Evolutionary conservation across 2,888 invertebrate species (phyloP).

Genomic region (Thereva nobilitata): DNA sequence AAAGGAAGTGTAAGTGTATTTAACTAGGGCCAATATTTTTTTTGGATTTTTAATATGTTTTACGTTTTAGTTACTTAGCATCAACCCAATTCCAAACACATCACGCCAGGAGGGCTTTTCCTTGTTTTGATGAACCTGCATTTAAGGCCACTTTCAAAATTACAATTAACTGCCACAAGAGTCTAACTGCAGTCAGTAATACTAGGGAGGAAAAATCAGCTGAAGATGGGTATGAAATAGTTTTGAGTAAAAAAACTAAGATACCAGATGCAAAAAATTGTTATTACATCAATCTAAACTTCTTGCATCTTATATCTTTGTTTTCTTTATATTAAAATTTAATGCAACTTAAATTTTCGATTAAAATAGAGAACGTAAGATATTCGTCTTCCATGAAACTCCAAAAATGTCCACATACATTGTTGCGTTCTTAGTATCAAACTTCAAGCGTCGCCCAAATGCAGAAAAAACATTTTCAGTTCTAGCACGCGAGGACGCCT

Average conservation of each 20-base stretch:
- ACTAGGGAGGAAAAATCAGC: constrained; percentile 43
- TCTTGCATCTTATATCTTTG: no score
- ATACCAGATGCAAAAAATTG: no score
- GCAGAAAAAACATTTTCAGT: constrained; percentile 56
- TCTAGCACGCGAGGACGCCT: constrained; percentile 71
- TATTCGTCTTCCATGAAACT: constrained; percentile 53
- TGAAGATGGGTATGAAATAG: constrained; percentile 45
- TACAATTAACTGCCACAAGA: constrained; percentile 63
- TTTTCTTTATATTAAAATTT: no score
- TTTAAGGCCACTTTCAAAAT: constrained; percentile 70
- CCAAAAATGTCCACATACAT: constrained; percentile 78
- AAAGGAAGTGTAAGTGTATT: constrained; percentile 40
- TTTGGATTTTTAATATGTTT: not conserved
- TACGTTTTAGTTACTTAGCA: constrained; percentile 21
- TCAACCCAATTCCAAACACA: constrained; percentile 69
- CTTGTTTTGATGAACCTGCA: constrained; percentile 77
- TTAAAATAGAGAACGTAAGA: constrained; percentile 36
- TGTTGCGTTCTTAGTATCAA: constrained; percentile 75
- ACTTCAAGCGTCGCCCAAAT: constrained; percentile 56
- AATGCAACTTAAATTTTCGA: not conserved
- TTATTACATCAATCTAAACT: no score
- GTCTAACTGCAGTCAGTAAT: constrained; percentile 46
- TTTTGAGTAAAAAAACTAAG: not conserved
- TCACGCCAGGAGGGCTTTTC: constrained; percentile 70
- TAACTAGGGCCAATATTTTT: not conserved